phyloP scores from a whole-genome alignment of 2,888 invertebrate species.

The Matsumyia berberina region DNA sequence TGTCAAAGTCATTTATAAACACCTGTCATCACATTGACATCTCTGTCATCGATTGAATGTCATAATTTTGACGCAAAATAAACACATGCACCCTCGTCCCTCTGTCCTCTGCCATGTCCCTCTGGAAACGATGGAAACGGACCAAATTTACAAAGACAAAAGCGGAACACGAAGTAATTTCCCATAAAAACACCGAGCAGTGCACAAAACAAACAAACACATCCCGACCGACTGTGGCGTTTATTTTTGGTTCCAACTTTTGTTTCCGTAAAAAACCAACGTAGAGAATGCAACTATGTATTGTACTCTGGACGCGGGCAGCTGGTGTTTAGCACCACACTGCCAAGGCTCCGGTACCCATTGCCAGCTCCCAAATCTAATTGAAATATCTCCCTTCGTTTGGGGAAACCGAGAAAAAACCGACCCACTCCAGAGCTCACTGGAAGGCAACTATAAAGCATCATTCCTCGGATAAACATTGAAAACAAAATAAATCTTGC shows the following conservation, averaged over 20 bases:
- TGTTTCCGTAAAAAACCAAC: slow-evolving; percentile 5
- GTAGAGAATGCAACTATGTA: slow-evolving; percentile 45
- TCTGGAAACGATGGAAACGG: slow-evolving; percentile 1
- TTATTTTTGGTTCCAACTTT: slow-evolving; percentile 39
- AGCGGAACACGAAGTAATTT: slow-evolving; percentile 39
- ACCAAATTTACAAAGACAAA: slow-evolving; percentile 43
- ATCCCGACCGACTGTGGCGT: slow-evolving; percentile 34
- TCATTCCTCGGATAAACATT: slow-evolving; percentile 72
- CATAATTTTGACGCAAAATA: slow-evolving; percentile 60
- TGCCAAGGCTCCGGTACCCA: background rate
- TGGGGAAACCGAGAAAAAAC: background rate
- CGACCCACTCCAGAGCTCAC: background rate
- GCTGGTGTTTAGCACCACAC: slow-evolving; percentile 32
- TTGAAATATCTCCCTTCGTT: slow-evolving; percentile 62
- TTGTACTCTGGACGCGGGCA: background rate
- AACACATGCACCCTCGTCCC: slow-evolving; percentile 32
- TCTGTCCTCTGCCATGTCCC: background rate
- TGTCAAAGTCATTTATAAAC: slow-evolving; percentile 67
- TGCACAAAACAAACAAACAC: slow-evolving; percentile 62
- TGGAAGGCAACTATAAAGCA: slow-evolving; percentile 59
- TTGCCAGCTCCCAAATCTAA: slow-evolving; percentile 48
- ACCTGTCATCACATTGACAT: slow-evolving; percentile 62
- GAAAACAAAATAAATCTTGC: slow-evolving; percentile 73
- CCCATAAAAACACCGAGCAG: no score
- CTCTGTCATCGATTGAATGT: slow-evolving; percentile 62